Evolutionary conservation across 2,888 invertebrate genomes (phyloP).

Genomic region (Pheosia tremula): DNA sequence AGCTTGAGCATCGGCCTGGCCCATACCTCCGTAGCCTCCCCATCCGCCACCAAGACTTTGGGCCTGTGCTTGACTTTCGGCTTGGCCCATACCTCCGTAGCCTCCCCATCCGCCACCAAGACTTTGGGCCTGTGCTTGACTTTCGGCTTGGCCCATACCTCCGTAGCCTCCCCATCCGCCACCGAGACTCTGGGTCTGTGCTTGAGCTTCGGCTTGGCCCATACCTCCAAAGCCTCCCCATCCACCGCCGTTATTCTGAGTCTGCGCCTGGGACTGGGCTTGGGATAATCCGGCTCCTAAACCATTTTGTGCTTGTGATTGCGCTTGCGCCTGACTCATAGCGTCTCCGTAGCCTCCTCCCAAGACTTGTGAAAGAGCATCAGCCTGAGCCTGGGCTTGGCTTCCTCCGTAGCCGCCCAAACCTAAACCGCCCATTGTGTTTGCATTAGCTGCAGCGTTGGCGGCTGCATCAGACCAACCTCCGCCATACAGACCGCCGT

Average conservation of each 20-base stretch:
- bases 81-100: slow-evolving; percentile 7
- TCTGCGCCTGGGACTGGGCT: neutral
- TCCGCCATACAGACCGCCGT: slow-evolving; percentile 10
- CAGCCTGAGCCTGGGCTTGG: slow-evolving; percentile 16
- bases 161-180: slow-evolving; percentile 21
- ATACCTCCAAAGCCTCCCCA: slow-evolving; percentile 3
- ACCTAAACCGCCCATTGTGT: slow-evolving; percentile 15
- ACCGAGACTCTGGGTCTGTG: slow-evolving; percentile 7
- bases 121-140: neutral
- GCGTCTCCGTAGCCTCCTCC: slow-evolving; percentile 13
- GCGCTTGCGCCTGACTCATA: neutral
- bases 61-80: slow-evolving; percentile 13
- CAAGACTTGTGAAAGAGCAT: slow-evolving; percentile 1
- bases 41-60: slow-evolving; percentile 16
- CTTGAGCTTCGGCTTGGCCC: slow-evolving; percentile 16
- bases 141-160: slow-evolving; percentile 3
- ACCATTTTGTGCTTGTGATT: neutral
- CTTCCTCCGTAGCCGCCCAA: slow-evolving; percentile 17
- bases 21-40: slow-evolving; percentile 14
- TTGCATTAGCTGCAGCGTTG: slow-evolving; percentile 8
- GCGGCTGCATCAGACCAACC: slow-evolving; percentile 14
- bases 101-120: neutral
- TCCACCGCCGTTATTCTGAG: neutral
- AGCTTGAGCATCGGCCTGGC: slow-evolving; percentile 17
- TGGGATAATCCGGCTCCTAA: neutral